Conservation (phyloP, 2,113 vertebrate genomes). For the Trogon melanurus region DNA sequence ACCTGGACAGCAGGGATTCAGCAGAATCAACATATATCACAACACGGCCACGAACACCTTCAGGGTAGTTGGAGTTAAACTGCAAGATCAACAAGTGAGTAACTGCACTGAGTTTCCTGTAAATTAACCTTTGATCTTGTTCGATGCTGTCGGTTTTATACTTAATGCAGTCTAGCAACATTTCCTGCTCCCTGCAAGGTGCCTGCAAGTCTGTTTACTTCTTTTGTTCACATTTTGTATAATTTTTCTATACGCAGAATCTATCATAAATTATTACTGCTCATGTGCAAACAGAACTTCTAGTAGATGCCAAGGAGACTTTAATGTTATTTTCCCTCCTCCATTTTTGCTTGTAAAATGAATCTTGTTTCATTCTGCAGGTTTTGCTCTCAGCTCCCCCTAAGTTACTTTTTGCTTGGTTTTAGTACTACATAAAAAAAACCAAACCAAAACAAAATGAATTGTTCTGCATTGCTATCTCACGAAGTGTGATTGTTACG, state of each 20-base stretch:
- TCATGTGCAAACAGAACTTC: neutral
- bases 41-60: slow-evolving; percentile 97
- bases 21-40: slow-evolving; percentile 99
- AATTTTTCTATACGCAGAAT: neutral
- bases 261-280: neutral
- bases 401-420: neutral
- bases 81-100: slow-evolving; percentile 98
- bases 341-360: neutral
- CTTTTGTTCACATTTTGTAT: neutral
- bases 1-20: slow-evolving; percentile 98
- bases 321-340: neutral
- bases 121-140: slow-evolving; percentile 45
- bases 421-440: neutral
- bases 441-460: neutral
- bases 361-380: neutral
- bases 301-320: neutral
- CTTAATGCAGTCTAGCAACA: neutral
- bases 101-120: slow-evolving; percentile 6
- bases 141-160: neutral
- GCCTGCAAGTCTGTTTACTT: neutral
- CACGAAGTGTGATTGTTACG: neutral
- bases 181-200: slow-evolving; percentile 34
- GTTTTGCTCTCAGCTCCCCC: neutral
- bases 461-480: neutral
- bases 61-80: slow-evolving; percentile 97